Evolutionary conservation across 2,797 vertebrate genomes (phyloP), one percentile per base, ranked within the genome.

Genomic region (Argentina silus): DNA sequence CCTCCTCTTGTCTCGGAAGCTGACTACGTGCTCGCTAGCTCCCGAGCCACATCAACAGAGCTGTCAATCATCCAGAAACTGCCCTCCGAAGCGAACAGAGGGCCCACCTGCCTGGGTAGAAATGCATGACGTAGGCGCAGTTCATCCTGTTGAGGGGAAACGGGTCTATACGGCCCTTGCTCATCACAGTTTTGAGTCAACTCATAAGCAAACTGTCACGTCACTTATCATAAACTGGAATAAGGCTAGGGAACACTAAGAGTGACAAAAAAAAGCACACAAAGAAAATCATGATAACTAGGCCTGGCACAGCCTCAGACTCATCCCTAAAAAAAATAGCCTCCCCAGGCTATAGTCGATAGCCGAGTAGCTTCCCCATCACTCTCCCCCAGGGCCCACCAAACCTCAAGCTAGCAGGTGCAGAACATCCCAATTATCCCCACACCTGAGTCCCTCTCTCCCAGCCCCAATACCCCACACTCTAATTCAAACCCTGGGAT

Each of bases 401-500:
- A 7, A 59, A 59, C 66, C 63, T 60, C 63, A 45, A 70, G 76
- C 56, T 59, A 73, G 73, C 81, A 88, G 78, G 85, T 86, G 77
- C 77, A 86, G 47, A 60, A 81, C 66, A 81, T 78, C 79, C 81
- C 83, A 77, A 83, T 81, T 84, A 81, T 67, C 64, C 79, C 50
- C n/a, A 48, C 89, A 90, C 85, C 88, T 90, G 84, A 79, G 79
- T 50, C 65, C 78, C 57, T 74, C 61, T 71, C 56, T 3, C 19
- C 14, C 55, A 72, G 76, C 67, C 59, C 51, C n/a, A 43, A 42
- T 53, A 78, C n/a, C 11, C 53, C 50, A n/a, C 67, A 42, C 42
- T 66, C 43, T n/a, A 79, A 68, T 36, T 76, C 55, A 68, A 51
- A 50, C 72, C 42, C 11, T 9, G 66, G 63, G 69, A 67, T 2